Evolutionary conservation across 2,888 invertebrate species (phyloP).

Genomic region (Zhuqinia jingwanae): DNA sequence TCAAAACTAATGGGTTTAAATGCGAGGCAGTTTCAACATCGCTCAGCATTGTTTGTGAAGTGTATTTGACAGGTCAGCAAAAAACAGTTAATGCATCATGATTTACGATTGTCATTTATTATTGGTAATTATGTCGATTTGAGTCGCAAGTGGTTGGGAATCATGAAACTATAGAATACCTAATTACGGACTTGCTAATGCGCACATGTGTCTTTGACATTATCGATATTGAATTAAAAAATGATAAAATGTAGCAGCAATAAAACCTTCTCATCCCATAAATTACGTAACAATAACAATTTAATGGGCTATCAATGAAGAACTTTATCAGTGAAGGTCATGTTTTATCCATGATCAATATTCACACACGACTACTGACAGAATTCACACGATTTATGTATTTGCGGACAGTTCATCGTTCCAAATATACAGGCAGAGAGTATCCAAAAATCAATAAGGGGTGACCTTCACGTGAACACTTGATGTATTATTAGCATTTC

Average conservation of each 20-base stretch:
- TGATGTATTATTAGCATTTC: no score
- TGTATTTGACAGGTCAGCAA: conserved; percentile 53
- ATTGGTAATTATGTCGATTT: neutral
- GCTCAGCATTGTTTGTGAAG: neutral
- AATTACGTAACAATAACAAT: no score
- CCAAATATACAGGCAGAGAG: no score
- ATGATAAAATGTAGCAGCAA: neutral
- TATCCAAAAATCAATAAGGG: no score
- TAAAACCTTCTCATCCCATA: neutral
- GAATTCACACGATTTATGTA: no score
- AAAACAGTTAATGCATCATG: conserved; percentile 25
- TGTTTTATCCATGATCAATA: neutral
- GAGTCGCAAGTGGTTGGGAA: neutral
- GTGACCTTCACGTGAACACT: no score
- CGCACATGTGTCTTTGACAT: no score
- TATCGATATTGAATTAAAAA: neutral
- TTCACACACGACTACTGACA: no score
- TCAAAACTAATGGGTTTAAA: conserved; percentile 30
- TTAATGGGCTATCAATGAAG: neutral
- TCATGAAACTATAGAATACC: conserved; percentile 11
- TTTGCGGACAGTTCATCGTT: no score
- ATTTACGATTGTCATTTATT: conserved; percentile 49
- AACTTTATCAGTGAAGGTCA: neutral
- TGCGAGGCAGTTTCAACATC: neutral
- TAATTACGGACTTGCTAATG: neutral